Evolutionary conservation across 2,888 invertebrate species (phyloP).

Genomic region (Tiliacea aurago): DNA sequence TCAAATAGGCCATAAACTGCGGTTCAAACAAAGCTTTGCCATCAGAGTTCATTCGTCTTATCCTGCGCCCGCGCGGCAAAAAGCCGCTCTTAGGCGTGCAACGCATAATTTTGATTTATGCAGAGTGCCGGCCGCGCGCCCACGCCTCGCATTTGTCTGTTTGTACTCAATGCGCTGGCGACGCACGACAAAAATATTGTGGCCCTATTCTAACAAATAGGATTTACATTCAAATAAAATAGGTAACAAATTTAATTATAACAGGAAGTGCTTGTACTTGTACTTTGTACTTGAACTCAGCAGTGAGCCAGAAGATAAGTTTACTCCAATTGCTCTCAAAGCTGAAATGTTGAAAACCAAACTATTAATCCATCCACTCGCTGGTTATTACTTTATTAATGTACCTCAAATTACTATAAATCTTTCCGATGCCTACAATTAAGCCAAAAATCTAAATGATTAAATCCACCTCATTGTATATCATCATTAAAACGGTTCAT

Average conservation of each 20-base stretch:
- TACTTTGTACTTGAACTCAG: neutral
- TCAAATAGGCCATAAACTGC: conserved; percentile 54
- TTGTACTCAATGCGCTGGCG: conserved; percentile 60
- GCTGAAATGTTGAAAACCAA: conserved; percentile 17
- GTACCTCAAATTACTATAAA: conserved; percentile 37
- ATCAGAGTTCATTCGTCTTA: conserved; percentile 65
- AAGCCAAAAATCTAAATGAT: conserved; percentile 40
- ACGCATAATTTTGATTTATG: conserved; percentile 83
- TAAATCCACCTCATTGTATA: conserved; percentile 35
- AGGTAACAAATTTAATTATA: neutral
- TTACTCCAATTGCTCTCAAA: conserved; percentile 8
- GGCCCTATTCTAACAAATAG: conserved; percentile 41
- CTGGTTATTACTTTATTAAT: conserved; percentile 40
- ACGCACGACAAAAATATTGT: conserved; percentile 58
- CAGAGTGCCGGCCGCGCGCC: conserved; percentile 76
- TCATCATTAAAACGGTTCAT: conserved; percentile 58
- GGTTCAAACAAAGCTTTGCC: conserved; percentile 56
- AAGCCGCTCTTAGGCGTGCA: conserved; percentile 65
- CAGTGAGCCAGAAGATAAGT: conserved; percentile 2
- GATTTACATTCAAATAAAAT: conserved; percentile 23
- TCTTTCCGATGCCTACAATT: conserved; percentile 40
- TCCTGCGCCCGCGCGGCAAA: conserved; percentile 62
- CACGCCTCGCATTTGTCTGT: conserved; percentile 73
- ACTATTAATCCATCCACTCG: conserved; percentile 27
- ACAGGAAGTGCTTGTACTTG: neutral